These are phyloP conservation scores for Clanis bilineata DNA, from an alignment of 2,888 invertebrate genomes.

Conservation along the genomic window DNA sequence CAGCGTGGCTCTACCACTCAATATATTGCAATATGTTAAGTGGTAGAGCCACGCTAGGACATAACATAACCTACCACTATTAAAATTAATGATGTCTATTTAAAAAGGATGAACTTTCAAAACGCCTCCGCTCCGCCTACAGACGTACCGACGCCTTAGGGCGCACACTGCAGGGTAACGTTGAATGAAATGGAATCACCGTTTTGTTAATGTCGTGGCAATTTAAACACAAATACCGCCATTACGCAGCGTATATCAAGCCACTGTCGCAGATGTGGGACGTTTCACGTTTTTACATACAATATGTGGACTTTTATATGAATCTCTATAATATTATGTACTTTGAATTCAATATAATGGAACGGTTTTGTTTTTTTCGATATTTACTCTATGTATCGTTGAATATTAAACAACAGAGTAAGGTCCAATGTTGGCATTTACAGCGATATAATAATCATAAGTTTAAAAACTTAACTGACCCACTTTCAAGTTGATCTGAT, in stretches of 20 bases:
- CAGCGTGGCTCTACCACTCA: too few species aligned
- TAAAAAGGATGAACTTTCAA: neutral
- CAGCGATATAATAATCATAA: too few species aligned
- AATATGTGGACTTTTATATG: neutral
- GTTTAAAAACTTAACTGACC: too few species aligned
- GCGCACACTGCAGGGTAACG: neutral
- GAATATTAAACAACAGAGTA: too few species aligned
- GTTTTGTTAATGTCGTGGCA: slow-evolving; percentile 18
- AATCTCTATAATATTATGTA: neutral
- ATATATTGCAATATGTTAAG: too few species aligned
- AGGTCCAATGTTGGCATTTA: too few species aligned
- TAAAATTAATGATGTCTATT: neutral
- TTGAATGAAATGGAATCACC: slow-evolving; percentile 14
- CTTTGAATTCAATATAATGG: too few species aligned
- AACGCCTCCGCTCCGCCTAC: neutral
- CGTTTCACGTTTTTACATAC: slow-evolving; percentile 7
- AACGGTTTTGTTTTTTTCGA: too few species aligned
- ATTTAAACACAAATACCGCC: slow-evolving; percentile 17
- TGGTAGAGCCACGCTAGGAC: too few species aligned
- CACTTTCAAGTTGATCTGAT: too few species aligned
- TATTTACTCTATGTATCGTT: too few species aligned
- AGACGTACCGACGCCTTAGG: slow-evolving; percentile 1
- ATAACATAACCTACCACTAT: too few species aligned
- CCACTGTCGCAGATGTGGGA: neutral
- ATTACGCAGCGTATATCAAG: slow-evolving; percentile 14